Evolutionary conservation across 2,797 vertebrate species (phyloP).

Genomic region (Pangasius larnaudii): DNA sequence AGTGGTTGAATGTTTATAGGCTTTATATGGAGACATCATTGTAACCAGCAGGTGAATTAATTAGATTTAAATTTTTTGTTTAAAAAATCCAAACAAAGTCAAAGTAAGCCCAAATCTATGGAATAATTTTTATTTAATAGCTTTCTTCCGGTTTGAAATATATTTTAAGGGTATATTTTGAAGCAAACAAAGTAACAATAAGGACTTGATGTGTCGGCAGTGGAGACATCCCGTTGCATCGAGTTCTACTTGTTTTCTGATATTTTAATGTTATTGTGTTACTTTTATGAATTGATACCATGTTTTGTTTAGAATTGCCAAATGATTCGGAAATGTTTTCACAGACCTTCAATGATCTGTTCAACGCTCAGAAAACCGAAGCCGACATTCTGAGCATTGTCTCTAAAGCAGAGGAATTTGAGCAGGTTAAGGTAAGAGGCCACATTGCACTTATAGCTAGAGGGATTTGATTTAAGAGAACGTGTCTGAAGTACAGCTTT

Average conservation of each 20-base stretch:
- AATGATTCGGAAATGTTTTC: neutral
- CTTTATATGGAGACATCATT: neutral
- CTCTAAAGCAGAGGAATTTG: conserved; percentile 97
- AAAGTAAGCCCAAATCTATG: neutral
- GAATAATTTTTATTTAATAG: neutral
- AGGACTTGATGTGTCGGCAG: neutral
- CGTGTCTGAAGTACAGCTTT: neutral
- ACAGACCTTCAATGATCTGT: conserved; percentile 96
- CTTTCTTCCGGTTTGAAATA: neutral
- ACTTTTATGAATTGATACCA: neutral
- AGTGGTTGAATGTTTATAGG: neutral
- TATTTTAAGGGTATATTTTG: neutral
- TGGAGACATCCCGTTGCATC: too few species aligned
- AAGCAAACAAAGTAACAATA: neutral
- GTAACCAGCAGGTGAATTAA: neutral
- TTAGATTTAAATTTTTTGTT: neutral
- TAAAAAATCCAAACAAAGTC: neutral
- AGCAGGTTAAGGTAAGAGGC: conserved; percentile 93
- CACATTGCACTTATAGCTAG: neutral
- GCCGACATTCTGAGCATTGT: conserved; percentile 92
- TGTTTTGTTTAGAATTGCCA: neutral
- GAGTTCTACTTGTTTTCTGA: neutral
- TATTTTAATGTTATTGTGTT: too few species aligned
- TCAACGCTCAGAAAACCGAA: conserved; percentile 93
- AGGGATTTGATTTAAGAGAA: neutral